Evolutionary conservation across 1,140 invertebrate species (phyloP), one percentile per base, ranked within the genome.

Genomic region (Brachionus asplanchnoidis): DNA sequence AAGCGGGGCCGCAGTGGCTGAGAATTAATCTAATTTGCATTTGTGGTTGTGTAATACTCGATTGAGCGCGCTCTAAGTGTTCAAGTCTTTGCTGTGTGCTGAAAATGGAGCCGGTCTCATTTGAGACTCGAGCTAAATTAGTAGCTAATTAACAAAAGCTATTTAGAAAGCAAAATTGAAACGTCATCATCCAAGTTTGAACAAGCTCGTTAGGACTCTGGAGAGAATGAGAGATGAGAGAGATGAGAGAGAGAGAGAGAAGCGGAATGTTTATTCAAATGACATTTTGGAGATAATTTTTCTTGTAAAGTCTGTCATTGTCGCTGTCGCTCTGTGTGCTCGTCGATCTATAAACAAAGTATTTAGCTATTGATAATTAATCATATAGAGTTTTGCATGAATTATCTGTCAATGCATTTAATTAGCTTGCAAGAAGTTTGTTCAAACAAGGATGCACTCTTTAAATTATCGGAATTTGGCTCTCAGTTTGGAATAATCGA

Each of bases 321-420:
- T 73, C 66, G 66, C 66, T 70, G 14, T 70, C 68, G 14, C 17
- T 60, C 17, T 20, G n/a, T 60, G 53, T 73, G 40, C 36, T 73
- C 68, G 23, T 73, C 68, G 32, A 73, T 73, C 40, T 73, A 73
- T 40, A 73, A 73, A 73, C 40, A 68, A 32, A 68, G 26, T 32
- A 42, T 73, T 73, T 73, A 42, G 32, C 32, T 73, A n/a, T 42
- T 14, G 26, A 68, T 68, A 32, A 73, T 73, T 73, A 73, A 73
- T 73, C 40, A 73, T 46, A 20, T 50, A 77, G 44, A 77, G 40
- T 50, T 77, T 77, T 77, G 73, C 73, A 77, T 77, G 73, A 77
- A 77, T 77, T 77, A 77, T 77, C 73, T 77, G 73, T 77, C 73
- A 77, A 77, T 50, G 20, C 73, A 50, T 77, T 77, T 77, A 77